Percentiles rank a stretch among this genome's conserved stretches.
Conservation (phyloP, 1,140 invertebrate species). For the Ladona fulva region DNA sequence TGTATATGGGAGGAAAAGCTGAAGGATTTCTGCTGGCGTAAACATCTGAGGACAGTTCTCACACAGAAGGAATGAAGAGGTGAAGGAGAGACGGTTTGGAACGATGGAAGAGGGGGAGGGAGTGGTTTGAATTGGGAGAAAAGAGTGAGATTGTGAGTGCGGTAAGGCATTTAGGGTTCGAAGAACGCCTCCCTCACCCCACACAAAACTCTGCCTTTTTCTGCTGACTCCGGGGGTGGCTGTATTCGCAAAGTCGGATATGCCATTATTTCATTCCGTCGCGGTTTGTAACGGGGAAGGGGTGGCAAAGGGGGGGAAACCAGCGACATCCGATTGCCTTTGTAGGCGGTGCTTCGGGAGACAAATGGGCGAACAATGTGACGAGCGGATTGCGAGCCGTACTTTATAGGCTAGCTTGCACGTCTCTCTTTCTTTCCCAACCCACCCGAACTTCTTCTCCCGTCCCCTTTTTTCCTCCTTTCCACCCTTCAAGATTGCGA, state of each 20-base stretch:
- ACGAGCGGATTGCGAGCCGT: background rate
- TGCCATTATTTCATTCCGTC: background rate
- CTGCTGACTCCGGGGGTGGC: slow-evolving; percentile 3
- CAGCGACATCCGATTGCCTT: slow-evolving; percentile 2
- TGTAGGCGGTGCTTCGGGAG: background rate
- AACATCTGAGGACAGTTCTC: too few species aligned
- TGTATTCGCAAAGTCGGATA: slow-evolving; percentile 9
- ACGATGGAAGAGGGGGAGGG: background rate
- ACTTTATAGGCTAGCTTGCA: background rate
- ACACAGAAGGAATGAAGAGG: background rate
- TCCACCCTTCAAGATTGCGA: background rate
- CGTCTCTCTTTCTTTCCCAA: background rate
- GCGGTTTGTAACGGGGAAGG: background rate
- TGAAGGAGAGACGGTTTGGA: background rate
- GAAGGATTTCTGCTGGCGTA: too few species aligned
- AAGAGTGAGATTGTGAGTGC: background rate
- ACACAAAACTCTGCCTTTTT: background rate
- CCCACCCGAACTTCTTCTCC: background rate
- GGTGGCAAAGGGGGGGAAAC: background rate
- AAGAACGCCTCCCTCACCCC: background rate
- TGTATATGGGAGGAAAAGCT: too few species aligned
- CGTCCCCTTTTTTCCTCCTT: background rate
- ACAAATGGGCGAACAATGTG: background rate
- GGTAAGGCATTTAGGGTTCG: background rate
- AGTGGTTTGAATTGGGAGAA: background rate